Base-by-base conservation (phyloP, 2,797 vertebrate genomes). In the Coregonus sp. region DNA sequence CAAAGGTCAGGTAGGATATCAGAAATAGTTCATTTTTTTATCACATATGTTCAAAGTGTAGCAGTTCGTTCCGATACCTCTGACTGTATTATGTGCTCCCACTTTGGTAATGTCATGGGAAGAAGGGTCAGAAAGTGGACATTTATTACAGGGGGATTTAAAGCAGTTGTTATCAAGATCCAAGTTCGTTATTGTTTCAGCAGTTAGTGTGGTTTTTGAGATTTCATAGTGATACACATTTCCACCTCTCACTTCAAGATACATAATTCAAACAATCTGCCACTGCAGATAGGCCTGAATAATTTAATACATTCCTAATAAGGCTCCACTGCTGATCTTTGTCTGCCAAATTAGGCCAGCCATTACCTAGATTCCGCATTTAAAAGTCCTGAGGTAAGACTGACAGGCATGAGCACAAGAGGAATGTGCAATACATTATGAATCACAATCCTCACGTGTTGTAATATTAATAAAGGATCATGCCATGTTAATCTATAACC, bases 1-100 rank as follows among this genome's bases (percentile, higher is more conserved):
- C 78, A 87, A 82, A 31, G 65, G 65, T 40, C 78, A 86, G 80
- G 82, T 86, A 83, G 83, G 70, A 84, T 35, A 51, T 67, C 31
- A 15, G 15, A 67, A 6, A 33, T 4, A 16, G 16, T 25, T 25
- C 25, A 1, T 16, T 16, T 2, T 33, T 14, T 66, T 35, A 33
- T 31, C 29, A 35, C 31, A 67, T 67, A 31, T 15, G 4, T 31
- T 15, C 4, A 15, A 5, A 14, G 12, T 67, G 31, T 67, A 66
- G 6, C 63, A 65, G 63, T 31, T 65, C 31, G 29, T 65, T 65
- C 11, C 31, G 63, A 65, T 65, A 31, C 29, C n/a, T 66, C 63
- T 29, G 25, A 66, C 29, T 47, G 2, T 3, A 11, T 47, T 47
- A 47, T 47, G 40, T 47, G 40, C 11, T 47, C 9, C 40, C 40